These are phyloP conservation scores for Pterocles orientalis DNA, from an alignment of 2,113 vertebrate species.

Conservation along the genomic window DNA sequence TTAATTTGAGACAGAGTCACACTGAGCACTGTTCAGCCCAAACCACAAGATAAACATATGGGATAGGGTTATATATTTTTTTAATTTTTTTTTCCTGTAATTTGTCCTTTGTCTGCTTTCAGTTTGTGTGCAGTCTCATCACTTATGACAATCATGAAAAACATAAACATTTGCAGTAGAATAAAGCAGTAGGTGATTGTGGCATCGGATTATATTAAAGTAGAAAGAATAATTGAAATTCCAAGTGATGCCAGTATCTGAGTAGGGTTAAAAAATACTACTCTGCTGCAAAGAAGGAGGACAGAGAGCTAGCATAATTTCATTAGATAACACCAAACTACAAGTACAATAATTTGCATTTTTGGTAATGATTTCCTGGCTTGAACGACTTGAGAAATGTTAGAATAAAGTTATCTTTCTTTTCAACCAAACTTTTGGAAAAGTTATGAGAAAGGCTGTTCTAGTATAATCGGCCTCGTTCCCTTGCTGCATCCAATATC, in stretches of 20 bases:
- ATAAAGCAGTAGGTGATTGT: not conserved
- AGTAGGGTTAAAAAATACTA: not conserved
- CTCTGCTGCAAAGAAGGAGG: not conserved
- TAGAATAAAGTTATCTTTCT: not conserved
- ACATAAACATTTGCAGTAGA: not conserved
- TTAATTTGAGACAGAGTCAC: not conserved
- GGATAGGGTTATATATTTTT: not conserved
- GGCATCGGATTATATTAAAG: not conserved
- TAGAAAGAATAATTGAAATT: not conserved
- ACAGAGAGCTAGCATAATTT: not conserved
- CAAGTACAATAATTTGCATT: not conserved
- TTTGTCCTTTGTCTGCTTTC: not conserved
- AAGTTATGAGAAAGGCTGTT: not conserved
- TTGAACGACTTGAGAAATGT: not conserved
- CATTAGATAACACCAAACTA: not conserved
- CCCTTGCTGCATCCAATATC: not conserved
- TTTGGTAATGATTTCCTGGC: not conserved
- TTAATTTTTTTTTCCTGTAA: not conserved
- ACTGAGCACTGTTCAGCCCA: not conserved
- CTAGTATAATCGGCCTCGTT: not conserved
- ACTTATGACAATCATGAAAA: not conserved
- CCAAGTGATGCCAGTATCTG: not conserved
- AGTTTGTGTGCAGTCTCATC: not conserved
- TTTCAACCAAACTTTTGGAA: not conserved
- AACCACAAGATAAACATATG: not conserved